Base-by-base conservation (phyloP, 2,113 vertebrate genomes). In the Lepidothrix coronata region DNA sequence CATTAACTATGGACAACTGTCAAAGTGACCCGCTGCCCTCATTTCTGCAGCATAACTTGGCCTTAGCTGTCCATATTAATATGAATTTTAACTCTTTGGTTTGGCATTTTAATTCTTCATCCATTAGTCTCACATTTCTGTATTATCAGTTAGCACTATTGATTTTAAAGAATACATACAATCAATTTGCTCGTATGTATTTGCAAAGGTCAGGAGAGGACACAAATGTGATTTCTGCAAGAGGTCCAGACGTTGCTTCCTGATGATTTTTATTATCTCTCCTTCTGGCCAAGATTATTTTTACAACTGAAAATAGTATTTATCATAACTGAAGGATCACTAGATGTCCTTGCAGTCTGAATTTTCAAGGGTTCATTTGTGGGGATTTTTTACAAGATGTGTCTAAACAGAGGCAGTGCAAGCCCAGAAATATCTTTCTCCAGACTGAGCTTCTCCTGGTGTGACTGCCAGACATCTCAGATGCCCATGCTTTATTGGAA, bases 61-160 rank as follows among this genome's bases (percentile, higher is more conserved):
- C 98, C 98, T 97, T 90, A 79, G 95, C 97, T 97, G 97, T 97
- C 97, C 96, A 94, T 98, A 98, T 98, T 98, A 98, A 98, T 98
- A 98, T 96, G 97, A 97, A 98, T 98, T 98, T 98, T 98, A 97
- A 95, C 97, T 93, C 97, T 95, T 97, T 96, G 95, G 95, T 97
- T 97, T 97, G 97, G 97, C 98, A 96, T 97, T 98, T 98, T 98
- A 98, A 98, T 98, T 98, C 98, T 76, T 89, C 52, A 91, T 98
- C 99, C 98, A 99, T 99, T 99, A 99, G 98, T 98, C 96, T 99
- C 98, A 97, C 96, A 79, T 99, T 98, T 99, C 98, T 98, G 94
- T 98, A 98, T 98, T 98, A 97, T 96, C 87, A 97, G 97, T 97
- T 98, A 97, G 75, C 97, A 88, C 85, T 98, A 99, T 99, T 97